These are phyloP conservation scores for Malacosoma neustria DNA, from an alignment of 2,888 invertebrate species.

Conservation along the genomic window DNA sequence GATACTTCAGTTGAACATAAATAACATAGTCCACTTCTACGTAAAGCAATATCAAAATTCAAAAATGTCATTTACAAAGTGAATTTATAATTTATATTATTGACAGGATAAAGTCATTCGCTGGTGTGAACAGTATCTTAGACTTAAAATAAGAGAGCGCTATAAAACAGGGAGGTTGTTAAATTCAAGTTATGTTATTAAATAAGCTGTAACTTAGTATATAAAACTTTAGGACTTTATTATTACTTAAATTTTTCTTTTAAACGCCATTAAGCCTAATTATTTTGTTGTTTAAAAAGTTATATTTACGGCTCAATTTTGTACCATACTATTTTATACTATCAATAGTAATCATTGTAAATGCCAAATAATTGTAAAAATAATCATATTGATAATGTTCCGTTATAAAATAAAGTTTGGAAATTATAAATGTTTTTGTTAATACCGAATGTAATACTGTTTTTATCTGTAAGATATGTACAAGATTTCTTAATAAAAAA, in stretches of 20 bases:
- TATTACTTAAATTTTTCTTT: conserved; percentile 4
- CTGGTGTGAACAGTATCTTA: background rate
- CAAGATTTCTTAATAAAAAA: too few species aligned
- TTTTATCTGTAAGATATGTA: too few species aligned
- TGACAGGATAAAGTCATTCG: too few species aligned
- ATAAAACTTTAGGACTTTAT: background rate
- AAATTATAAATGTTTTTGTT: conserved; percentile 21
- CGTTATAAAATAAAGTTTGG: conserved; percentile 45
- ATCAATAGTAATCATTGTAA: conserved; percentile 19
- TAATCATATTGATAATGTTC: conserved; percentile 40
- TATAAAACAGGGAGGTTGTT: background rate
- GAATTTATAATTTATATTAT: too few species aligned
- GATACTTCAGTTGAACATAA: too few species aligned
- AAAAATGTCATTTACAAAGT: too few species aligned
- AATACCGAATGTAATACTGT: too few species aligned
- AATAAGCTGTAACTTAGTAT: background rate
- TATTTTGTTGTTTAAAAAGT: background rate
- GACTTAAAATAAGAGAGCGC: background rate
- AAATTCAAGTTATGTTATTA: background rate
- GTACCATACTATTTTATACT: too few species aligned
- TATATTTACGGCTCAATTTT: too few species aligned
- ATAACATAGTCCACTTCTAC: too few species aligned
- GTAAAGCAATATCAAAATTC: too few species aligned
- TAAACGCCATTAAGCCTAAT: conserved; percentile 4
- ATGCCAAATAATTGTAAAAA: conserved; percentile 25